Conservation (phyloP, 2,113 vertebrate species). For the Brachyhypopomus gauderio region DNA sequence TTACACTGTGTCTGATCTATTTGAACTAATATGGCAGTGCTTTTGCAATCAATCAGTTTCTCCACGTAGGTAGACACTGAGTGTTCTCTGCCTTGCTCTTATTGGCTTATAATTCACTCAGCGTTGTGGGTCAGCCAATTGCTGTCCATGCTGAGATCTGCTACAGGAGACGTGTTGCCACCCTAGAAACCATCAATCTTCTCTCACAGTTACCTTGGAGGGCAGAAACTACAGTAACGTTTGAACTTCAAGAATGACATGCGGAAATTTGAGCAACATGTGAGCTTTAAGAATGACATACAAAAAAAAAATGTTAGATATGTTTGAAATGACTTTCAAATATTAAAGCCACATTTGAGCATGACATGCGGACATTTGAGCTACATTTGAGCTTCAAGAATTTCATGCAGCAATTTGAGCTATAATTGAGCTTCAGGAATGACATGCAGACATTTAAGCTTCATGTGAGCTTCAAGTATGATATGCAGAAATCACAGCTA, state of each 20-base stretch:
- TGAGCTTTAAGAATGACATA: too few species aligned
- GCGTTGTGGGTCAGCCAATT: neutral
- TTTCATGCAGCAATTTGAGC: neutral
- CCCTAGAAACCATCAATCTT: neutral
- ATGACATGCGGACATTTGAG: neutral
- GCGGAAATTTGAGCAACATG: too few species aligned
- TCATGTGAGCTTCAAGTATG: too few species aligned
- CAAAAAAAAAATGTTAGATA: too few species aligned
- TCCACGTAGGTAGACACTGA: neutral
- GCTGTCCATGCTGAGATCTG: neutral
- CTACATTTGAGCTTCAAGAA: neutral
- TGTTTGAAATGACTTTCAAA: too few species aligned
- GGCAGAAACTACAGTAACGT: neutral
- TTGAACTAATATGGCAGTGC: neutral
- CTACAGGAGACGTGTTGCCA: neutral
- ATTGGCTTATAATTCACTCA: constrained; percentile 18
- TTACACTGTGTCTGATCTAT: neutral
- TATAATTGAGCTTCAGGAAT: neutral
- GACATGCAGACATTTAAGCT: too few species aligned
- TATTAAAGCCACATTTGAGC: too few species aligned
- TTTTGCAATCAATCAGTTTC: neutral
- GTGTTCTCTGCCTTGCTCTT: neutral
- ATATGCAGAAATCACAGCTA: neutral
- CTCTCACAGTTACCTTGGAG: neutral
- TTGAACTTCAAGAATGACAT: neutral